Evolutionary conservation across 2,113 vertebrate genomes (phyloP).

Genomic region (Conger conger): DNA sequence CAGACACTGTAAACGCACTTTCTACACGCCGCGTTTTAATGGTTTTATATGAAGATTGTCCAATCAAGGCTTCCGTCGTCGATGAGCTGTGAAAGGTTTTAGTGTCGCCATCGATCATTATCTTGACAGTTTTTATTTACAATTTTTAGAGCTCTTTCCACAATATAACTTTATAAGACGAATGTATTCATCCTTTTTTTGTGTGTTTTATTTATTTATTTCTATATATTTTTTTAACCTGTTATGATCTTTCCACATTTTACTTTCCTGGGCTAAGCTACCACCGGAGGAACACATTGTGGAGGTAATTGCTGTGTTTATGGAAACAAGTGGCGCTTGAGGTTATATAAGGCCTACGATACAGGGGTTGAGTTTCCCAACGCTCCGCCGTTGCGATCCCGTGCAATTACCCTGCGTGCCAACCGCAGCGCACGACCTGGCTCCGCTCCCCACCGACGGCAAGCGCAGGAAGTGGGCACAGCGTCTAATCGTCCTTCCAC

Average conservation of each 20-base stretch:
- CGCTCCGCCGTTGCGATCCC: neutral
- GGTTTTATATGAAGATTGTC: neutral
- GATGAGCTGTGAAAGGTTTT: neutral
- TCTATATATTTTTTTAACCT: neutral
- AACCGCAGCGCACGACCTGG: neutral
- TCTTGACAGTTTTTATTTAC: neutral
- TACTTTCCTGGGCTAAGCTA: too few species aligned
- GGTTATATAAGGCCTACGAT: neutral
- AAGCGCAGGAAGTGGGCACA: conserved; percentile 35
- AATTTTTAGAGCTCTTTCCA: neutral
- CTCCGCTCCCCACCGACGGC: neutral
- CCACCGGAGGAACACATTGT: neutral
- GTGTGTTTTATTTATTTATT: too few species aligned
- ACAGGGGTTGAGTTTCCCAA: neutral
- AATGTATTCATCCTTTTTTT: too few species aligned
- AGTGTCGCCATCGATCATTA: neutral
- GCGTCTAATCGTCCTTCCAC: conserved; percentile 67
- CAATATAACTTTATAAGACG: neutral
- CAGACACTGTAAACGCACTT: neutral
- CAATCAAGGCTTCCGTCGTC: neutral
- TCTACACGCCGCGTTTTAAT: neutral
- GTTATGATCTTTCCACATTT: neutral
- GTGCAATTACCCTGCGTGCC: neutral
- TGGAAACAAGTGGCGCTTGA: neutral
- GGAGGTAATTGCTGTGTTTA: neutral